Evolutionary conservation across 2,113 vertebrate species (phyloP).

Genomic region (Hydrochoerus hydrochaeris): DNA sequence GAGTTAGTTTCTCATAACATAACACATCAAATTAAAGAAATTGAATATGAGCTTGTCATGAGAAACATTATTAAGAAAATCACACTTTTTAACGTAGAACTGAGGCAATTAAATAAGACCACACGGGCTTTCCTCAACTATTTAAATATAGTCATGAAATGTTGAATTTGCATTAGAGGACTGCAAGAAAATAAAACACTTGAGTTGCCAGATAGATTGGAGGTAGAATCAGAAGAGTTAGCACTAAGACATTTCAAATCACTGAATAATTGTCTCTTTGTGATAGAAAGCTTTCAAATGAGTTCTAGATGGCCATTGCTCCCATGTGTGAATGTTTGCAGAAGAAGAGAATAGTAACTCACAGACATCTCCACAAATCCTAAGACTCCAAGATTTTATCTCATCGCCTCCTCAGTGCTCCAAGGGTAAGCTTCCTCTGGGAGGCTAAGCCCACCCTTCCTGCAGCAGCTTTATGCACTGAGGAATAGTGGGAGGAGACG

Average conservation of each 20-base stretch:
- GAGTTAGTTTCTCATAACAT: neutral
- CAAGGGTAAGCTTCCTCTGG: neutral
- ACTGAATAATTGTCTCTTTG: neutral
- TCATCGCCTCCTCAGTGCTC: neutral
- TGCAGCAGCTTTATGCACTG: neutral
- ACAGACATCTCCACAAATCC: neutral
- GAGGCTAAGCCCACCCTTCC: neutral
- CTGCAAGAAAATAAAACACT: neutral
- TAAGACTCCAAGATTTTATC: neutral
- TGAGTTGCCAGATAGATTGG: neutral
- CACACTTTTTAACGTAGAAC: neutral
- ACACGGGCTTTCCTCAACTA: neutral
- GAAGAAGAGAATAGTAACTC: neutral
- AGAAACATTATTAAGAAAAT: neutral
- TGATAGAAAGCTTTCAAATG: neutral
- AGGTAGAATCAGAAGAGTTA: neutral
- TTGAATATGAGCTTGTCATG: neutral
- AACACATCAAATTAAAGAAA: neutral
- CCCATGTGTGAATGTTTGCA: neutral
- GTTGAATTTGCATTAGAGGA: neutral
- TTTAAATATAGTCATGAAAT: neutral
- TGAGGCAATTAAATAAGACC: neutral
- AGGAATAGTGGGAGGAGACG: neutral
- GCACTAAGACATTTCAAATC: neutral
- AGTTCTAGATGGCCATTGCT: neutral